These are phyloP conservation scores for Thamnaconus septentrionalis DNA, from an alignment of 2,113 vertebrate species.

Conservation along the genomic window DNA sequence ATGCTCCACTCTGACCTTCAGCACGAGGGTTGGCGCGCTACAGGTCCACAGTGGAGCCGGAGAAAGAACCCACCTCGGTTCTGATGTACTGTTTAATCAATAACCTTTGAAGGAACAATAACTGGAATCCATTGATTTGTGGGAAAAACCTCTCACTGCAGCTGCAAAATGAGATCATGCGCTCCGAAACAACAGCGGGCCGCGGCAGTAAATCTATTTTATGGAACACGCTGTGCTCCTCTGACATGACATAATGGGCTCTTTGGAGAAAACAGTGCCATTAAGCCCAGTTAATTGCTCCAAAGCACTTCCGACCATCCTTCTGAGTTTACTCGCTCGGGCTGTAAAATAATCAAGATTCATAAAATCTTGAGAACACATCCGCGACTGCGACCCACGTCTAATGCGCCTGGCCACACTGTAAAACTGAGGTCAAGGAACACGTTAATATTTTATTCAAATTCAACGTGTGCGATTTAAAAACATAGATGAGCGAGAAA, in stretches of 20 bases:
- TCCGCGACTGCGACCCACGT: too few species aligned
- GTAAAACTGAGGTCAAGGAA: too few species aligned
- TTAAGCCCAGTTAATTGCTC: constrained; percentile 49
- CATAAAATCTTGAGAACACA: too few species aligned
- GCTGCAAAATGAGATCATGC: constrained; percentile 42
- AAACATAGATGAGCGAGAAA: too few species aligned
- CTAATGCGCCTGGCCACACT: too few species aligned
- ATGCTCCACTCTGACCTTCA: too few species aligned
- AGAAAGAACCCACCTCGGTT: neutral
- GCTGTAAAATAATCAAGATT: too few species aligned
- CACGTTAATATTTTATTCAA: too few species aligned
- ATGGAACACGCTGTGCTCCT: constrained; percentile 8
- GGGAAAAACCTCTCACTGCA: constrained; percentile 5
- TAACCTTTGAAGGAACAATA: constrained; percentile 2
- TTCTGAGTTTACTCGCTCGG: neutral
- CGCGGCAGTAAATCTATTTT: constrained; percentile 33
- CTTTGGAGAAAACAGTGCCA: constrained; percentile 45
- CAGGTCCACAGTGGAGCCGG: too few species aligned
- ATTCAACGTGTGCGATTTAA: too few species aligned
- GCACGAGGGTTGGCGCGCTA: too few species aligned
- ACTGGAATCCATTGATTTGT: constrained; percentile 25
- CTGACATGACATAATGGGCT: constrained; percentile 32
- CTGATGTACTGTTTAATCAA: constrained; percentile 11
- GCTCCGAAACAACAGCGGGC: constrained; percentile 2
- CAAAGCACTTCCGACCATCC: neutral